Percentiles rank a stretch among this genome's conserved stretches.
Conservation (phyloP, 2,888 invertebrate species). For the Acronicta alni region DNA sequence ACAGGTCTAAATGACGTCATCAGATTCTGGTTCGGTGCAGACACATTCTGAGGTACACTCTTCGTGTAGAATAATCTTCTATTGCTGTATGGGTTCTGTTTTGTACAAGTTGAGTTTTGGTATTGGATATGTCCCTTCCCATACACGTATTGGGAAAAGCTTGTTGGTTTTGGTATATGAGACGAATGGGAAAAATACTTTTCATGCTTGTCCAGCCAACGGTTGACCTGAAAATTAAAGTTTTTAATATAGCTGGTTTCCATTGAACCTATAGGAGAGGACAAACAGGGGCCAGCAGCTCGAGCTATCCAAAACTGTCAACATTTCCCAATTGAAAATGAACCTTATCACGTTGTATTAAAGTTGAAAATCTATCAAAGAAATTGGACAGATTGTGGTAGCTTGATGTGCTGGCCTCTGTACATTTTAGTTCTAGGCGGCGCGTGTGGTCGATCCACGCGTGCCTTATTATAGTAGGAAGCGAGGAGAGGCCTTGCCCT, state of each 20-base stretch:
- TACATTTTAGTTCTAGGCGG: too few species aligned
- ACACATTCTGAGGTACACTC: background rate
- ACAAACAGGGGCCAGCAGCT: too few species aligned
- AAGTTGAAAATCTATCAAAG: too few species aligned
- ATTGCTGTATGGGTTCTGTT: background rate
- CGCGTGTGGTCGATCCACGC: too few species aligned
- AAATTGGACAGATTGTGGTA: too few species aligned
- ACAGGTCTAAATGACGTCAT: background rate
- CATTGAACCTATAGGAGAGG: too few species aligned
- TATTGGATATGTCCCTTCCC: background rate
- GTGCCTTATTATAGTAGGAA: too few species aligned
- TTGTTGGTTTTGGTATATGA: background rate
- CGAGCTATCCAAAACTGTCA: too few species aligned
- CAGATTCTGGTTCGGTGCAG: background rate
- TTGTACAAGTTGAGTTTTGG: background rate
- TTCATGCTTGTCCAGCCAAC: conserved; percentile 40
- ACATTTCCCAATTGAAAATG: too few species aligned
- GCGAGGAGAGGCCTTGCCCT: too few species aligned
- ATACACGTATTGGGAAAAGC: conserved; percentile 17
- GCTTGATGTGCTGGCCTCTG: too few species aligned
- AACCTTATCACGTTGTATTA: too few species aligned
- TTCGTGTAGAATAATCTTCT: background rate
- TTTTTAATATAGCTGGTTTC: background rate
- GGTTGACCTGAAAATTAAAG: conserved; percentile 29
- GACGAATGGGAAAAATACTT: conserved; percentile 31